Evolutionary conservation across 2,113 vertebrate species (phyloP).

Genomic region (Diadophis punctatus): DNA sequence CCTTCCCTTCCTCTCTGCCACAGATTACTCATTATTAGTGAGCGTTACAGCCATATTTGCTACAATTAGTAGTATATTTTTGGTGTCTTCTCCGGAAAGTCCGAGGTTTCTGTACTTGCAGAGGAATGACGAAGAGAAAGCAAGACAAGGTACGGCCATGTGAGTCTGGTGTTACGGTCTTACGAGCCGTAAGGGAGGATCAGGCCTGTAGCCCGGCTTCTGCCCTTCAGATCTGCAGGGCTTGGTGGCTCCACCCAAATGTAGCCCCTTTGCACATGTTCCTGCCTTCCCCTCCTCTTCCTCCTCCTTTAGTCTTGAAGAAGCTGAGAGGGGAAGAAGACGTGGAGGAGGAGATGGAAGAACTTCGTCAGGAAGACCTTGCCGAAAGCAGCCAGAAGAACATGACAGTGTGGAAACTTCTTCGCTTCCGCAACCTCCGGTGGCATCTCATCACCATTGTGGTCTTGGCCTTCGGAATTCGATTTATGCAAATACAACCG

Average conservation of each 20-base stretch:
- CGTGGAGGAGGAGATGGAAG: background rate
- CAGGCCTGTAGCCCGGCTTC: background rate
- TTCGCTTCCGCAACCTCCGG: background rate
- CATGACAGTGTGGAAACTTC: background rate
- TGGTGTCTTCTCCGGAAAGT: background rate
- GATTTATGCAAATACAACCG: accelerated
- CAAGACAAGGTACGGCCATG: background rate
- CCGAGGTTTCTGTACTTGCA: background rate
- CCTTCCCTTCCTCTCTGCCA: background rate
- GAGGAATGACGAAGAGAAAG: background rate
- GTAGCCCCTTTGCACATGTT: background rate
- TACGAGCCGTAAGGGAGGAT: background rate
- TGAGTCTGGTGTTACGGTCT: accelerated
- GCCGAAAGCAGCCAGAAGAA: background rate
- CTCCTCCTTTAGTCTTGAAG: background rate
- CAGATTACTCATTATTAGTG: background rate
- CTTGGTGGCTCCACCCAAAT: background rate
- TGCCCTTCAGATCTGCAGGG: background rate
- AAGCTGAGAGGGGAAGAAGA: background rate
- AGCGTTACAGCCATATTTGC: background rate
- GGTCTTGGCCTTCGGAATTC: background rate
- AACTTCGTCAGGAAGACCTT: background rate
- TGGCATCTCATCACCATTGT: background rate
- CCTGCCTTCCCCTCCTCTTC: background rate
- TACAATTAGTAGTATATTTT: background rate